Conservation (phyloP, 2,888 invertebrate genomes). For the Odontothrips loti region DNA sequence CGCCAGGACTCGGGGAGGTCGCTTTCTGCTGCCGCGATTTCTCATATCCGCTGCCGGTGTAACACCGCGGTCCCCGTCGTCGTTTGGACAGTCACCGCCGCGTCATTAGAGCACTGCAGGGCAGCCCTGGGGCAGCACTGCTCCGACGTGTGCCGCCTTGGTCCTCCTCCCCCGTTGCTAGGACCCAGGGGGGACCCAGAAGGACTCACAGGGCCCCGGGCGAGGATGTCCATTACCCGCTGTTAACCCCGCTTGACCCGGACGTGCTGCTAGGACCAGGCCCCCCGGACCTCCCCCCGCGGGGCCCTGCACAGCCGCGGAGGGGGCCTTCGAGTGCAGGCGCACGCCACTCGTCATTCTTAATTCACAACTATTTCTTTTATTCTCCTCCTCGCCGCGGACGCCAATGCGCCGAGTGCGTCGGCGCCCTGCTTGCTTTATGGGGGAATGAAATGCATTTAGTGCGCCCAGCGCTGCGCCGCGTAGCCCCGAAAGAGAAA, state of each 20-base stretch:
- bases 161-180: too few species aligned
- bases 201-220: too few species aligned
- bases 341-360: neutral
- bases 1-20: too few species aligned
- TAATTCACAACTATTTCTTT: constrained; percentile 7
- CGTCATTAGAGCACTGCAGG: too few species aligned
- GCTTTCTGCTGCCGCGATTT: too few species aligned
- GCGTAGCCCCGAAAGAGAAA: too few species aligned
- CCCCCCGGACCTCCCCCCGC: neutral
- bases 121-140: too few species aligned
- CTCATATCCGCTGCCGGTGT: neutral
- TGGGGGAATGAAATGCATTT: too few species aligned
- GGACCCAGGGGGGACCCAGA: too few species aligned
- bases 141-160: too few species aligned
- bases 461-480: neutral
- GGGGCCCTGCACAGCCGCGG: neutral
- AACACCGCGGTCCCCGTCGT: neutral
- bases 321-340: neutral
- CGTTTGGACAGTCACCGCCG: too few species aligned
- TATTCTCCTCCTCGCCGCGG: neutral
- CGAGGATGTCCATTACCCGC: constrained; percentile 22
- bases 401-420: neutral
- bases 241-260: constrained; percentile 21
- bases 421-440: neutral
- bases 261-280: neutral